Evolutionary conservation across 2,797 vertebrate genomes (phyloP).

Genomic region (Hippopotamyrus pictus): DNA sequence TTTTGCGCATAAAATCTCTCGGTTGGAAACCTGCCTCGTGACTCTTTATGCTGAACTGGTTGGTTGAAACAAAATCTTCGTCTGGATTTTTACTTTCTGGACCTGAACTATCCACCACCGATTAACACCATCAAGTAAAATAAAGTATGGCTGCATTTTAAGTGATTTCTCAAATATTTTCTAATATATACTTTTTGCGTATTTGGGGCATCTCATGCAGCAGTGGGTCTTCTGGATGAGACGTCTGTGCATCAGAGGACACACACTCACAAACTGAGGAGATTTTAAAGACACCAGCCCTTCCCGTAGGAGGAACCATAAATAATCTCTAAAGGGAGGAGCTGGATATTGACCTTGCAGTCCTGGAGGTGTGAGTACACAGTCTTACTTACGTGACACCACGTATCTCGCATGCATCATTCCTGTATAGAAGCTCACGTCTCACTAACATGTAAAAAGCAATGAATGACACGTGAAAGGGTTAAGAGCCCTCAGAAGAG

Average conservation of each 20-base stretch:
- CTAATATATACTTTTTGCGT: not conserved
- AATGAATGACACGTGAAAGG: not conserved
- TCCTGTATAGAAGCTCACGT: not conserved
- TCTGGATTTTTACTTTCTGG: not conserved
- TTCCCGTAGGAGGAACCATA: not conserved
- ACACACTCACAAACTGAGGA: not conserved
- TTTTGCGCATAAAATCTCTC: not conserved
- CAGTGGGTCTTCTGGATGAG: not conserved
- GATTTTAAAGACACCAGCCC: not conserved
- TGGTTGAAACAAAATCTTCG: not conserved
- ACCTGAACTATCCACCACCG: not conserved
- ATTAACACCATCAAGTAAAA: not conserved
- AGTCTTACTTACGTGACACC: not conserved
- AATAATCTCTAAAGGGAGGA: not conserved
- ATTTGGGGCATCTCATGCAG: not conserved
- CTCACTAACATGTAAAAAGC: not conserved
- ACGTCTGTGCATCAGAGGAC: not conserved
- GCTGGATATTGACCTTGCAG: not conserved
- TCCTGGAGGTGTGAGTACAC: not conserved
- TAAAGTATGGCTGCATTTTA: not conserved
- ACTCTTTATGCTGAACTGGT: not conserved
- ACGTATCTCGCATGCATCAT: not conserved
- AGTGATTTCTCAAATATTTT: not conserved
- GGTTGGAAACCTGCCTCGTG: not conserved
- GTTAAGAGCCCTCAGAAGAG: not conserved